Evolutionary conservation across 2,888 invertebrate genomes (phyloP).

Genomic region (Netelia melanura): DNA sequence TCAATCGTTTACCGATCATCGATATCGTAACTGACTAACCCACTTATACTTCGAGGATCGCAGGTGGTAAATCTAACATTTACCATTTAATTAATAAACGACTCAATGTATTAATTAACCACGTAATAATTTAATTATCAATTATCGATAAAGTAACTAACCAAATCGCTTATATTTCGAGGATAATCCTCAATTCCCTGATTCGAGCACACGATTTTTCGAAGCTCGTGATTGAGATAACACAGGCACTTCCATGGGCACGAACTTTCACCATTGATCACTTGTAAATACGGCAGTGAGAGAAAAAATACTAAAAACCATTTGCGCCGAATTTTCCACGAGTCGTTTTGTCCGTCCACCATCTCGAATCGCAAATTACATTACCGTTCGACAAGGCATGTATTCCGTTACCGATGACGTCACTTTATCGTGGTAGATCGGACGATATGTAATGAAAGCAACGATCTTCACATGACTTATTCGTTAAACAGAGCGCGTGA

Average conservation of each 20-base stretch:
- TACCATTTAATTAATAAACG: too few relatives aligned
- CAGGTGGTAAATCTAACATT: too few relatives aligned
- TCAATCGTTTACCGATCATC: background rate
- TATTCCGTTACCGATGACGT: conserved; percentile 36
- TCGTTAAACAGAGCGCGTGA: background rate
- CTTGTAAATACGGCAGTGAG: conserved; percentile 9
- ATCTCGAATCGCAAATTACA: conserved; percentile 47
- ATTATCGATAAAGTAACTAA: conserved; percentile 70
- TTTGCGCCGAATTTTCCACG: conserved; percentile 21
- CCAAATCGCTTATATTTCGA: conserved; percentile 77
- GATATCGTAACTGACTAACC: background rate
- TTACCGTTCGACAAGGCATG: conserved; percentile 25
- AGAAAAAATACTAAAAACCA: conserved; percentile 24
- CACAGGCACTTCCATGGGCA: conserved; percentile 80
- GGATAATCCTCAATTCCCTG: conserved; percentile 77
- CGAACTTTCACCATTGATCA: conserved; percentile 21
- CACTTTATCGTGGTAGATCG: conserved; percentile 20
- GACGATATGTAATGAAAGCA: background rate
- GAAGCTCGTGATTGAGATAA: conserved; percentile 72
- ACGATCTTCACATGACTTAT: conserved; percentile 34
- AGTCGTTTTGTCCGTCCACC: conserved; percentile 35
- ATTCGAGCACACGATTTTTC: conserved; percentile 76
- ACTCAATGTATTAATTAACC: background rate
- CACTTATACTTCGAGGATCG: too few relatives aligned
- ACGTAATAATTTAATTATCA: background rate